Evolutionary conservation across 2,888 invertebrate species (phyloP).

Genomic region (Liodrosophila aerea): DNA sequence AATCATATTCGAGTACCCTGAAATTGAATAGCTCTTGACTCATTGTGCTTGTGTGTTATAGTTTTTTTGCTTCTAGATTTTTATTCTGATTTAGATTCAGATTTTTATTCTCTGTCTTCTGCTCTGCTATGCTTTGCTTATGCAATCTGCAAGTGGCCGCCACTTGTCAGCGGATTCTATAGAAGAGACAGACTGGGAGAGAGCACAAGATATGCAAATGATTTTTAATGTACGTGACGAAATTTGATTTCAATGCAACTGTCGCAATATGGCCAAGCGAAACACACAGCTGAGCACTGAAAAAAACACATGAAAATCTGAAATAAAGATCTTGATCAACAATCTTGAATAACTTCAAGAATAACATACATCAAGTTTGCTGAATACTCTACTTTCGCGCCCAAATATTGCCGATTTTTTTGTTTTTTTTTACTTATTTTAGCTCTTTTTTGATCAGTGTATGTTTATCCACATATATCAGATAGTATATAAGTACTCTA

Average conservation of each 20-base stretch:
- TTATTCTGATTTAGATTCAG: constrained; percentile 1
- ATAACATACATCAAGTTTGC: too few relatives aligned
- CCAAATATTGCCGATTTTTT: too few relatives aligned
- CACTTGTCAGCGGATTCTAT: constrained; percentile 48
- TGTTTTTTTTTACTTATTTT: too few relatives aligned
- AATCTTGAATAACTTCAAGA: too few relatives aligned
- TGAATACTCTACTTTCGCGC: too few relatives aligned
- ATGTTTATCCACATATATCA: too few relatives aligned
- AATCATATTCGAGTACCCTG: constrained; percentile 9
- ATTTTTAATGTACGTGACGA: constrained; percentile 75
- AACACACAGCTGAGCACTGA: too few relatives aligned
- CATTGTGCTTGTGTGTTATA: background rate
- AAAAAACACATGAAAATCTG: too few relatives aligned
- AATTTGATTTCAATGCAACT: constrained; percentile 70
- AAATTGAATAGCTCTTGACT: constrained; percentile 9
- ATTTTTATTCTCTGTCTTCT: background rate
- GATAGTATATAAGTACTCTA: constrained; percentile 1
- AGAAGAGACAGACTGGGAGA: constrained; percentile 27
- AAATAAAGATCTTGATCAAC: too few relatives aligned
- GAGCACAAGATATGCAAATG: constrained; percentile 40
- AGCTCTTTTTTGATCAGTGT: too few relatives aligned
- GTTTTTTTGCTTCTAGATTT: background rate
- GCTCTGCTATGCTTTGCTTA: constrained; percentile 24
- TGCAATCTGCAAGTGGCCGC: constrained; percentile 59
- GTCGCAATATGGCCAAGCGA: constrained; percentile 40